Evolutionary conservation across 2,888 invertebrate genomes (phyloP), one percentile per base, ranked within the genome.

Genomic region (Augochlorella aurata): DNA sequence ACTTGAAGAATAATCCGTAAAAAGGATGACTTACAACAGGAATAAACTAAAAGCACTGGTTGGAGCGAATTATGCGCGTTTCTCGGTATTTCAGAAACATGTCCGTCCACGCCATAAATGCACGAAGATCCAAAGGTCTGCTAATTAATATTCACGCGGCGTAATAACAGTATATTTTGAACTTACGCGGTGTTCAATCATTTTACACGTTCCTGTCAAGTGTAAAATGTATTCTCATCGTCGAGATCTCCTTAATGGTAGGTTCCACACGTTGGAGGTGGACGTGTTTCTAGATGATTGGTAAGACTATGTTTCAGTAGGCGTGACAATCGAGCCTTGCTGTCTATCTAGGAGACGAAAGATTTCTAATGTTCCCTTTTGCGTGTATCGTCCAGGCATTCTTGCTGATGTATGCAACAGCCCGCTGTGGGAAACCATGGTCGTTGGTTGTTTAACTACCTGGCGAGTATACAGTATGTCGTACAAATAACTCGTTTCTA

Each of bases 261-360:
- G 63, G 63, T 29, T 18, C 4, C 63, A 16, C 4, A 29, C 38
- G 63, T 9, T 63, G 38, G 63, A 63, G 63, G 63, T 63, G 63
- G 63, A 63, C 63, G 63, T 63, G 63, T 63, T 63, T 38, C 29
- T 38, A 63, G 63, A 63, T 63, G 63, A 63, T 63, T 63, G 63
- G 63, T 63, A 38, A 63, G 63, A 18, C 63, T 63, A 38, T 63
- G 63, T 63, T 29, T 16, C 38, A 38, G 63, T 63, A 63, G 63
- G 63, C 63, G 63, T 63, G 63, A 29, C 63, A 63, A 38, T 63
- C 63, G 38, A 29, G 63, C 24, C 38, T 18, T 16, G 16, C 29
- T 61, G 63, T 38, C 18, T 38, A 7, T 63, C 63, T 38, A 18
- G 38, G 63, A 63, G 63, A 63, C 38, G 63, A 63, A 63, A 63